Conservation (phyloP, 2,797 vertebrate species). For the Artibeus lituratus region DNA sequence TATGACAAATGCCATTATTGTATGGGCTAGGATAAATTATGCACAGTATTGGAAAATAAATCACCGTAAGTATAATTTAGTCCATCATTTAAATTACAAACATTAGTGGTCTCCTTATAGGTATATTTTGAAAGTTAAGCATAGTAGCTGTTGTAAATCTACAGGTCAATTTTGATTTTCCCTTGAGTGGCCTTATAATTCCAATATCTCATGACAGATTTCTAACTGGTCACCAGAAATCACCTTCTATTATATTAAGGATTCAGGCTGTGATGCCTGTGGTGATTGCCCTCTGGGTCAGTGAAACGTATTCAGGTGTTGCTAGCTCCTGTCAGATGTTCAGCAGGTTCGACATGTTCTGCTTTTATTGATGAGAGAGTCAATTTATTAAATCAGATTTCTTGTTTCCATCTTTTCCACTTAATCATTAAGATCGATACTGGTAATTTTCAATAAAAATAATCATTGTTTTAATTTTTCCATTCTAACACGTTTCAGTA, state of each 20-base stretch:
- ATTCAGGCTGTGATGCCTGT: neutral
- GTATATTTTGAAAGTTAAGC: neutral
- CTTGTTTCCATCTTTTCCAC: conserved; percentile 15
- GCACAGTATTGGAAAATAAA: neutral
- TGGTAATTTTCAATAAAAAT: neutral
- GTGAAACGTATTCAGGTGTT: neutral
- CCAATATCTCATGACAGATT: neutral
- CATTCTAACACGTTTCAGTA: neutral
- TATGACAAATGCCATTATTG: neutral
- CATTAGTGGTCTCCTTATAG: neutral
- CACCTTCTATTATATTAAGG: neutral
- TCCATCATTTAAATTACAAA: neutral
- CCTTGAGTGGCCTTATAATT: neutral
- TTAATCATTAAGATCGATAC: neutral
- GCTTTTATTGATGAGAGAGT: neutral
- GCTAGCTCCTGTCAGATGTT: neutral
- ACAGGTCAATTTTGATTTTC: neutral
- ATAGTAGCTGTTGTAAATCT: neutral
- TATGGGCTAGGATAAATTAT: neutral
- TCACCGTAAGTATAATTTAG: neutral
- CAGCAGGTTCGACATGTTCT: neutral
- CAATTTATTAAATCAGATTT: conserved; percentile 30
- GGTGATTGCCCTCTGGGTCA: neutral
- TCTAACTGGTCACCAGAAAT: neutral
- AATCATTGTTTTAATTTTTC: neutral